Evolutionary conservation across 2,797 vertebrate species (phyloP).

Genomic region (Pipistrellus pygmaeus): DNA sequence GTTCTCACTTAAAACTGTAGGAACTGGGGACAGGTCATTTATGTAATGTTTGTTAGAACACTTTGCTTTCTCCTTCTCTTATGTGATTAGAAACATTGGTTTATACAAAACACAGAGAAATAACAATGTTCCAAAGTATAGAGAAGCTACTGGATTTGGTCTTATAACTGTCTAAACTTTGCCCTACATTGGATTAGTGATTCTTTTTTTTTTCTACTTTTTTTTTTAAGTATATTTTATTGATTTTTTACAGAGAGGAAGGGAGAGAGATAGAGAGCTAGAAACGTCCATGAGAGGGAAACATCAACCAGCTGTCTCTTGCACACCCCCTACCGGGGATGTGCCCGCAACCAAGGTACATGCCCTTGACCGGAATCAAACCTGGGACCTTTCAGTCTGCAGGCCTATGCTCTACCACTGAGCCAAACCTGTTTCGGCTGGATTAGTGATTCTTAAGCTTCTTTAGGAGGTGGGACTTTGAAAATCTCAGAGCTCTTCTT

Average conservation of each 20-base stretch:
- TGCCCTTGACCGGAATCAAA: too few species aligned
- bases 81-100: background rate
- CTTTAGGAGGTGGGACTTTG: background rate
- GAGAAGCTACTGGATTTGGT: background rate
- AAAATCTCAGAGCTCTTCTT: conserved; percentile 31
- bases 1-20: background rate
- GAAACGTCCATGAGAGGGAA: too few species aligned
- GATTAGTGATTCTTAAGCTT: background rate
- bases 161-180: background rate
- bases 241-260: too few species aligned
- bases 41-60: background rate
- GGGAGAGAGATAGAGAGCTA: too few species aligned
- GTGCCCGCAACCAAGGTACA: too few species aligned
- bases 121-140: background rate
- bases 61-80: background rate
- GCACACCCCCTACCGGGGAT: too few species aligned
- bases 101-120: conserved; percentile 8
- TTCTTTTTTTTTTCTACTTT: background rate
- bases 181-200: background rate
- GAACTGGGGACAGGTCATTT: background rate
- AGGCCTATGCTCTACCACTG: too few species aligned
- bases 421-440: background rate
- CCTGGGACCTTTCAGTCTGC: too few species aligned
- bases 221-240: too few species aligned
- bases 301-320: too few species aligned